Base-by-base conservation (phyloP, 2,888 invertebrate genomes). In the Encarsia formosa region DNA sequence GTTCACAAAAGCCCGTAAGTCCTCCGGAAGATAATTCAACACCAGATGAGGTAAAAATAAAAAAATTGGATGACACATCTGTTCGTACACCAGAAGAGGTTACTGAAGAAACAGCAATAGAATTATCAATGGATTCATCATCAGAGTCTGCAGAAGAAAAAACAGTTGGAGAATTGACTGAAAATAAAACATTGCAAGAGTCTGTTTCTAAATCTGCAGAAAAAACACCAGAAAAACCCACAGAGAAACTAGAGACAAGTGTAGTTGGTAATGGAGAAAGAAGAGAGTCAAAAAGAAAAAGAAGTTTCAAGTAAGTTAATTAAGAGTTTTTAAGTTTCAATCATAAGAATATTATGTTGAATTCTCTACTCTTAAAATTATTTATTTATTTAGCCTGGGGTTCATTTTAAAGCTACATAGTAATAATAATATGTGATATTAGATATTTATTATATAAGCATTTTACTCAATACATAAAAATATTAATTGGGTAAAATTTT, bases 91-190 rank as follows among this genome's bases (percentile, higher is more conserved):
- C 39, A 3, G 16, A 49, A 47, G 24, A 19, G 39, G 43, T 2
- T 8, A 35, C 52, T 9, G 38, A 13, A 41, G 39, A 15, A 13
- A 46, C 52, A 56, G 52, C 46, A 46, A 47, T 47, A 52, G 49
- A 34, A 24, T n/a, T 22, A 45, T 13, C 37, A 49, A 49, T 32
- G 43, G 46, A 52, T 9, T 32, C 44, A 6, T 44, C 29, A 5
- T 35, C 18, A 22, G 26, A 45, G 8, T 2, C 3, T 18, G 32
- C 42, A 32, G 11, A n/a, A n/a, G n/a, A n/a, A n/a, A n/a, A n/a
- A n/a, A n/a, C n/a, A n/a, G n/a, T n/a, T 18, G 6, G 37, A 16
- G 4, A 9, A 37, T 4, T 5, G n/a, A 15, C 19, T 37, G 18
- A 15, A 4, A 37, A n/a, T n/a, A 18, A 18, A 15, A 15, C 37